Evolutionary conservation across 2,888 invertebrate species (phyloP).

Genomic region (Drosophila subquinaria): DNA sequence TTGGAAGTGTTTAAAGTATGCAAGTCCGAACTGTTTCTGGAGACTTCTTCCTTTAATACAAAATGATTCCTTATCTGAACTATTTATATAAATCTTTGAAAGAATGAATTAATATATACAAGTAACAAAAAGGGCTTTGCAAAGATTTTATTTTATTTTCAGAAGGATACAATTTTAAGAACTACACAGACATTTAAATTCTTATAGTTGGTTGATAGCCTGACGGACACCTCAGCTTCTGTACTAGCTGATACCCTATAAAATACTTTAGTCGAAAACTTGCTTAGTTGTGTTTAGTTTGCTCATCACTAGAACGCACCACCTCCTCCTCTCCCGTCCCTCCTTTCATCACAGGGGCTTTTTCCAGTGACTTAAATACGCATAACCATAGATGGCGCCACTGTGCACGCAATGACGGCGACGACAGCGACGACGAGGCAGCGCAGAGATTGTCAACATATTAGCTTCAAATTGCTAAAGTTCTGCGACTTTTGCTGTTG

Average conservation of each 20-base stretch:
- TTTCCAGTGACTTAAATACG: constrained; percentile 74
- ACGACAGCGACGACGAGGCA: constrained; percentile 24
- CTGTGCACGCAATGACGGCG: constrained; percentile 37
- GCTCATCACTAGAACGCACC: constrained; percentile 42
- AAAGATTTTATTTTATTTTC: too few relatives aligned
- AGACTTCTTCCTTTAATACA: too few relatives aligned
- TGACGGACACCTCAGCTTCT: too few relatives aligned
- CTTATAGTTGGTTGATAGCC: too few relatives aligned
- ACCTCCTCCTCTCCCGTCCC: neutral
- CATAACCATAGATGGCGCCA: constrained; percentile 75
- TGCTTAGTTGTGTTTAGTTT: constrained; percentile 3
- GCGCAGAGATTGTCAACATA: constrained; percentile 79
- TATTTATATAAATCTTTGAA: too few relatives aligned
- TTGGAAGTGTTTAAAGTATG: too few relatives aligned
- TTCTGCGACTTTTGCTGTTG: constrained; percentile 79
- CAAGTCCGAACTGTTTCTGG: neutral
- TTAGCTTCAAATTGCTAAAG: constrained; percentile 81
- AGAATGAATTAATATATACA: too few relatives aligned
- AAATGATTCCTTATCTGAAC: too few relatives aligned
- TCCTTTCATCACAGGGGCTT: constrained; percentile 38
- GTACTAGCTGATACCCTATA: neutral
- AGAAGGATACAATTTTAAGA: too few relatives aligned
- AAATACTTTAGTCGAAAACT: neutral
- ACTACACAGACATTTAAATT: too few relatives aligned
- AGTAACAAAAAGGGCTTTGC: too few relatives aligned